phyloP scores from a whole-genome alignment of 2,113 vertebrate species.

The Grammomys dolichurus region DNA sequence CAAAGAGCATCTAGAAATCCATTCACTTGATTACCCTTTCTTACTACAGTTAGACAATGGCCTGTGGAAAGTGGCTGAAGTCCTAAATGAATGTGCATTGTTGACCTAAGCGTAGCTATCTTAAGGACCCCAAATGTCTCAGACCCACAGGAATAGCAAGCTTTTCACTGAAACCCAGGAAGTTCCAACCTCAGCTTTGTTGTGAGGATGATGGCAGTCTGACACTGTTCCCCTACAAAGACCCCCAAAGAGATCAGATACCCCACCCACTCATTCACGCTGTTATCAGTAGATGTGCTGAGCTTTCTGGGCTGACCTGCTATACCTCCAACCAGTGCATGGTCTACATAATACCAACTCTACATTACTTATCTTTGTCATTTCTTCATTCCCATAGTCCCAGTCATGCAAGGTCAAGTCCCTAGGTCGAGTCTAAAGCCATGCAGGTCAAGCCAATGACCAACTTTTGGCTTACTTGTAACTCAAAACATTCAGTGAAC shows the following conservation, averaged over 20 bases:
- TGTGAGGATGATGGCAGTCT: not conserved
- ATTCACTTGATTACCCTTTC: not conserved
- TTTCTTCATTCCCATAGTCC: too few relatives aligned
- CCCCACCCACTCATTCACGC: not conserved
- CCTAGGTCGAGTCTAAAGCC: too few relatives aligned
- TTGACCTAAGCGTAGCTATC: not conserved
- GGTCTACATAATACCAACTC: too few relatives aligned
- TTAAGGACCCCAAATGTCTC: not conserved
- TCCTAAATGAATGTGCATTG: not conserved
- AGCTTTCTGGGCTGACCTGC: too few relatives aligned
- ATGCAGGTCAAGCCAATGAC: not conserved
- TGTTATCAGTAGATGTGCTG: not conserved
- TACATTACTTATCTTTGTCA: too few relatives aligned
- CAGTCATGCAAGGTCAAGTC: too few relatives aligned
- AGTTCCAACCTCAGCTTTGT: not conserved
- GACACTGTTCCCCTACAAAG: not conserved
- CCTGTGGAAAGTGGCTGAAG: not conserved
- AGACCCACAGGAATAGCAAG: not conserved
- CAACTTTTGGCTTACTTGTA: not conserved
- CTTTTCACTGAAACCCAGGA: not conserved
- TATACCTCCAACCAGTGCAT: too few relatives aligned
- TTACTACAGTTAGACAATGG: not conserved
- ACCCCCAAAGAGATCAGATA: not conserved
- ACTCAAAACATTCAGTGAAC: not conserved
- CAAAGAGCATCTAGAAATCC: not conserved